phyloP scores from a whole-genome alignment of 2,888 invertebrate genomes.

The Conistra vaccinii region DNA sequence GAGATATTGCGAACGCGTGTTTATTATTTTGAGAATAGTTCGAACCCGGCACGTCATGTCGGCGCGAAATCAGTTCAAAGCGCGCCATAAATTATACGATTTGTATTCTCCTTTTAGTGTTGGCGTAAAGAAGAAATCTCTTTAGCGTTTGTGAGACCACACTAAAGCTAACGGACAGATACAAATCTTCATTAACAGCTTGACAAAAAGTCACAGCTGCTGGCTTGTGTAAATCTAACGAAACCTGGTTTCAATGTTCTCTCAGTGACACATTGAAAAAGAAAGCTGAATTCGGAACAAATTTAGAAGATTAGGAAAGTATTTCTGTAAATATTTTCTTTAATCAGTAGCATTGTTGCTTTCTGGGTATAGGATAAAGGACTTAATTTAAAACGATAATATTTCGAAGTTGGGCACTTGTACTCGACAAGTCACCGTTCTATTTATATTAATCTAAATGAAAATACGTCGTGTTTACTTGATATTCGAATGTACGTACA shows the following conservation, averaged over 20 bases:
- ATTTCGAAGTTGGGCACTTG: conserved; percentile 24
- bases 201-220: conserved; percentile 86
- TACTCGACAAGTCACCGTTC: conserved; percentile 54
- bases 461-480: conserved; percentile 60
- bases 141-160: conserved; percentile 80
- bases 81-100: conserved; percentile 79
- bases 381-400: conserved; percentile 40
- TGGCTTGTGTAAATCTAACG: conserved; percentile 78
- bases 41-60: conserved; percentile 64
- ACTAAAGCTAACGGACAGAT: conserved; percentile 80
- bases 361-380: conserved; percentile 13
- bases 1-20: conserved; percentile 70
- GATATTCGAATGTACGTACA: conserved; percentile 51
- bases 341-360: conserved; percentile 49
- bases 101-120: conserved; percentile 77
- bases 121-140: conserved; percentile 78
- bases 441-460: conserved; percentile 61
- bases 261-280: conserved; percentile 55
- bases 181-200: conserved; percentile 87
- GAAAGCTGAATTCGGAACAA: conserved; percentile 43
- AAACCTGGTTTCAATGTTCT: conserved; percentile 69
- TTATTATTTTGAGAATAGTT: conserved; percentile 77
- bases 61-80: conserved; percentile 82
- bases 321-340: conserved; percentile 46
- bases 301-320: conserved; percentile 42